Percentiles rank a stretch among this genome's conserved stretches.
Conservation (phyloP, 2,888 invertebrate genomes). For the Conus canariensis region DNA sequence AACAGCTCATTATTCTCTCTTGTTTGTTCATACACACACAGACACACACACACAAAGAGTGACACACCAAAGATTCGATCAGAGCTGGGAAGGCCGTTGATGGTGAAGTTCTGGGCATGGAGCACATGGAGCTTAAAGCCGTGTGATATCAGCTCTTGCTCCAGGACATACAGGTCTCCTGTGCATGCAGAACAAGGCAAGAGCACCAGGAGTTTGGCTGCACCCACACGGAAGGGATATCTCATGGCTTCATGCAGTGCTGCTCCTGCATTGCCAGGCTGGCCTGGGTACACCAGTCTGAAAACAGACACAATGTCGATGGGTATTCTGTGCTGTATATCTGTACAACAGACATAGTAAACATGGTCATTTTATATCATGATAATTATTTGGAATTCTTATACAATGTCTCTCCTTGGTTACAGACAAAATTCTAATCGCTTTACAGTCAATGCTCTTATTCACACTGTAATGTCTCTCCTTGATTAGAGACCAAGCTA, state of each 20-base stretch:
- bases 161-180: slow-evolving; percentile 67
- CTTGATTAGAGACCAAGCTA: no score
- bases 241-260: slow-evolving; percentile 83
- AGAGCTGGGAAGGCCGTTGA: slow-evolving; percentile 11
- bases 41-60: neutral
- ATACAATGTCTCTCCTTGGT: no score
- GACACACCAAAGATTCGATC: slow-evolving; percentile 27
- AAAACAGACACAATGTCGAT: no score
- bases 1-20: no score
- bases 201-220: slow-evolving; percentile 84
- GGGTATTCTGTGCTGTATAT: no score
- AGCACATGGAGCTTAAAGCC: slow-evolving; percentile 68
- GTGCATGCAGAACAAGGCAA: slow-evolving; percentile 90
- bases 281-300: slow-evolving; percentile 34
- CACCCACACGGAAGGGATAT: slow-evolving; percentile 90
- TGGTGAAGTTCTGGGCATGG: slow-evolving; percentile 55
- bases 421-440: no score
- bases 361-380: no score
- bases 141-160: slow-evolving; percentile 33
- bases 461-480: no score
- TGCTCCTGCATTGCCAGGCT: neutral
- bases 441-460: no score
- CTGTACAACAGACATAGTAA: no score
- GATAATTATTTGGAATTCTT: no score
- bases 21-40: neutral